Conservation (phyloP, 1,140 invertebrate genomes). For the Halesus radiatus region DNA sequence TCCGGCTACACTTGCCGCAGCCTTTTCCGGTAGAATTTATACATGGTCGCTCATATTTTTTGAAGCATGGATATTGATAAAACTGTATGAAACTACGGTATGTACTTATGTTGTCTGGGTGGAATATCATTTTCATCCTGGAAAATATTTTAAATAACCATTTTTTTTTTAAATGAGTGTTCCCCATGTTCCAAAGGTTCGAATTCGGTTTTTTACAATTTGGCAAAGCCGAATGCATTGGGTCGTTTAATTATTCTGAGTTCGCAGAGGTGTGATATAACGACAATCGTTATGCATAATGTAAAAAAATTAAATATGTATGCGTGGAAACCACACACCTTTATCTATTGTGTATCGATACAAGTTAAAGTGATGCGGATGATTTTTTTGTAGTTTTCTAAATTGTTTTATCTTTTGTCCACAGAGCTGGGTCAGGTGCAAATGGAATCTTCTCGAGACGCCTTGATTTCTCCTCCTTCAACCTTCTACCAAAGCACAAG, state of each 20-base stretch:
- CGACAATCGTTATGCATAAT: too few species aligned
- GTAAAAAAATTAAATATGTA: too few species aligned
- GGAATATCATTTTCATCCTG: background rate
- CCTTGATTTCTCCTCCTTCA: slow-evolving; percentile 95
- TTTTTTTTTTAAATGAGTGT: too few species aligned
- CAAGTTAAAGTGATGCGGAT: too few species aligned
- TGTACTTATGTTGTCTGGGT: background rate
- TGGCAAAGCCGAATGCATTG: too few species aligned
- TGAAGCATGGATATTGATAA: slow-evolving; percentile 34
- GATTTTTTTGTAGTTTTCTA: background rate
- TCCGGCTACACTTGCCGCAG: background rate
- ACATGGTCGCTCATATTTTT: slow-evolving; percentile 30
- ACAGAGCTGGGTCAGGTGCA: slow-evolving; percentile 87
- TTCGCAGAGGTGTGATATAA: too few species aligned
- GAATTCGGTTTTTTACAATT: too few species aligned
- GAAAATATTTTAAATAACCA: too few species aligned
- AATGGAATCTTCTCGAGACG: slow-evolving; percentile 92
- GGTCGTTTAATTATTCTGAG: too few species aligned
- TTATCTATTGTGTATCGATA: too few species aligned
- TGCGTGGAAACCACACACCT: too few species aligned
- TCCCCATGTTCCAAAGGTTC: too few species aligned
- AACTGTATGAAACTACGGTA: background rate
- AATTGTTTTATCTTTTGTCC: slow-evolving; percentile 62
- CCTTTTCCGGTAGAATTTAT: slow-evolving; percentile 18
- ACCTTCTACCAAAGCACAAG: slow-evolving; percentile 92